These are phyloP conservation scores for Bambusicola thoracicus DNA, from an alignment of 2,113 vertebrate genomes.

Conservation along the genomic window DNA sequence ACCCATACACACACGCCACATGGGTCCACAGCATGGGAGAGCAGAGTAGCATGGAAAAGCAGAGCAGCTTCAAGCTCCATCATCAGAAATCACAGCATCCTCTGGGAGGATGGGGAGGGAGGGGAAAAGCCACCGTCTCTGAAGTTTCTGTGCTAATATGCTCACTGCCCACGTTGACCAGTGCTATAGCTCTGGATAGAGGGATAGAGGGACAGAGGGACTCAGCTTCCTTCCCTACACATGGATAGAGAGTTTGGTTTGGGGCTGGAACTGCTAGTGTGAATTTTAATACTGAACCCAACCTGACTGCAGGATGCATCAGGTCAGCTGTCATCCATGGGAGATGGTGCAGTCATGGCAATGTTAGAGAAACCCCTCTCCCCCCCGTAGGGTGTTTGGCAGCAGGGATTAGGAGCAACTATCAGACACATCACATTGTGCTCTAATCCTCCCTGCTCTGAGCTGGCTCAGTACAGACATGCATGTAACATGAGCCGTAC, in stretches of 20 bases:
- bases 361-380: not conserved
- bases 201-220: too few relatives aligned
- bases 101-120: not conserved
- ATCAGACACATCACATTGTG: not conserved
- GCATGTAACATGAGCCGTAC: not conserved
- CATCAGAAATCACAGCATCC: fast-evolving
- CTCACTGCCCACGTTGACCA: not conserved
- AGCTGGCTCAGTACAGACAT: not conserved
- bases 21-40: fast-evolving
- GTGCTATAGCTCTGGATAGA: not conserved
- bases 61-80: fast-evolving
- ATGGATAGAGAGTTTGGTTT: not conserved
- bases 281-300: not conserved
- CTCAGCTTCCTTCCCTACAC: not conserved
- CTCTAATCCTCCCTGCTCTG: not conserved
- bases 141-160: not conserved
- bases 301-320: not conserved
- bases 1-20: fast-evolving
- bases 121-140: fast-evolving
- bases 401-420: not conserved
- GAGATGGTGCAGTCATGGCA: not conserved
- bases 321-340: not conserved
- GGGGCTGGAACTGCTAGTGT: not conserved
- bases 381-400: not conserved
- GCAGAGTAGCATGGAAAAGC: not conserved